Evolutionary conservation across 2,113 vertebrate species (phyloP).

Genomic region (Psilopsiagon aymara): DNA sequence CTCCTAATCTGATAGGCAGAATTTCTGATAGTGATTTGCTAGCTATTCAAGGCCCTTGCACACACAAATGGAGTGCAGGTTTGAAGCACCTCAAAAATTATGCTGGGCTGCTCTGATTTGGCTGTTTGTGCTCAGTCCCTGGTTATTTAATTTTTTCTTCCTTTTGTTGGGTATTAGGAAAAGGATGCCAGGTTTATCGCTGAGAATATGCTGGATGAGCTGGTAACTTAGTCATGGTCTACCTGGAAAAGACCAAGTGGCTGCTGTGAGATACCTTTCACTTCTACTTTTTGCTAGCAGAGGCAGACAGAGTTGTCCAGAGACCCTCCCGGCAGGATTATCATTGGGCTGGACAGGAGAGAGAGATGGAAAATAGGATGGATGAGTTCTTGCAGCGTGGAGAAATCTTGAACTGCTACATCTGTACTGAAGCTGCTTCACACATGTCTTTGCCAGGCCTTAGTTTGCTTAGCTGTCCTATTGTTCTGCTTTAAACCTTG

Average conservation of each 20-base stretch:
- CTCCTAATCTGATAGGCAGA: not conserved
- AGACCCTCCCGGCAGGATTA: not conserved
- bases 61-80: not conserved
- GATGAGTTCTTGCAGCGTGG: not conserved
- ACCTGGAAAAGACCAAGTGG: not conserved
- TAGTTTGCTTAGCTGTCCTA: not conserved
- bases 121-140: not conserved
- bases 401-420: not conserved
- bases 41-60: not conserved
- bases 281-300: not conserved
- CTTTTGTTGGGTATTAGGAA: not conserved
- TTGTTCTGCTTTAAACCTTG: not conserved
- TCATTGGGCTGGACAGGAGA: not conserved
- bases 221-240: not conserved
- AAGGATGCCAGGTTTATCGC: not conserved
- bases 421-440: not conserved
- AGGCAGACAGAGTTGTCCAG: not conserved
- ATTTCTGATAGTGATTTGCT: not conserved
- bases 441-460: not conserved
- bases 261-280: not conserved
- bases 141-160: not conserved
- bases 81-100: not conserved
- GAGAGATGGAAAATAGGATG: not conserved
- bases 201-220: accelerated
- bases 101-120: not conserved